A percentile compares a stretch with the other conserved stretches of the same genome.
phyloP scores from a whole-genome alignment of 2,888 invertebrate genomes.

The Chorisops tibialis region DNA sequence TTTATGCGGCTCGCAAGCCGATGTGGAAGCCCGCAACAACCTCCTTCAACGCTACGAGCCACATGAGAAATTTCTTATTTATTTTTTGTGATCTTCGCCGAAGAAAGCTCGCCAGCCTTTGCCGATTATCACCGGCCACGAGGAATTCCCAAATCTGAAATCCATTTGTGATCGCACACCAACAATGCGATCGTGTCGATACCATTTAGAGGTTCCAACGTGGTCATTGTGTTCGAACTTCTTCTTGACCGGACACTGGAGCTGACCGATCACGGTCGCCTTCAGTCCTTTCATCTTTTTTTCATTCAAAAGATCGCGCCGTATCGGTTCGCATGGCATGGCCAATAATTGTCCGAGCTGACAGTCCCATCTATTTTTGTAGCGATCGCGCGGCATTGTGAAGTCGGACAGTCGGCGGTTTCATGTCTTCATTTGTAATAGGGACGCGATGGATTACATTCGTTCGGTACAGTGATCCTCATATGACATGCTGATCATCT shows the following conservation, averaged over 20 bases:
- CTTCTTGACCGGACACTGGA: too few relatives aligned
- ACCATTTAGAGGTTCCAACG: constrained; percentile 19
- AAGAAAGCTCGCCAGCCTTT: background rate
- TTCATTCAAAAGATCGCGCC: constrained; percentile 1
- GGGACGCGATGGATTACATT: constrained; percentile 3
- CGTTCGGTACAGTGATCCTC: constrained; percentile 2
- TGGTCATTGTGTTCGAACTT: constrained; percentile 15
- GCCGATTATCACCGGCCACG: background rate
- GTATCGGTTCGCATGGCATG: too few relatives aligned
- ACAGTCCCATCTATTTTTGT: constrained; percentile 22
- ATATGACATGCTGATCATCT: constrained; percentile 21
- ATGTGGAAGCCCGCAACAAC: too few relatives aligned
- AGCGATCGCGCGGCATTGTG: constrained; percentile 1
- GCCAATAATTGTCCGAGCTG: constrained; percentile 24
- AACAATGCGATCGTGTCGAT: constrained; percentile 19
- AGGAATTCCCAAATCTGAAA: constrained; percentile 13
- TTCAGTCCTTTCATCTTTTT: constrained; percentile 22
- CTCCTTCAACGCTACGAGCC: constrained; percentile 5
- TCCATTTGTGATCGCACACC: background rate
- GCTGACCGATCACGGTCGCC: constrained; percentile 19
- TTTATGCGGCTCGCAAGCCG: constrained; percentile 15
- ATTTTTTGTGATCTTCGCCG: too few relatives aligned
- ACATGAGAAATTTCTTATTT: constrained; percentile 19
- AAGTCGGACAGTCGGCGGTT: background rate
- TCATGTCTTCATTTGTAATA: constrained; percentile 28